Base-by-base conservation (phyloP, 92 coral and sea anemone species). In the Palythoa grandis region DNA sequence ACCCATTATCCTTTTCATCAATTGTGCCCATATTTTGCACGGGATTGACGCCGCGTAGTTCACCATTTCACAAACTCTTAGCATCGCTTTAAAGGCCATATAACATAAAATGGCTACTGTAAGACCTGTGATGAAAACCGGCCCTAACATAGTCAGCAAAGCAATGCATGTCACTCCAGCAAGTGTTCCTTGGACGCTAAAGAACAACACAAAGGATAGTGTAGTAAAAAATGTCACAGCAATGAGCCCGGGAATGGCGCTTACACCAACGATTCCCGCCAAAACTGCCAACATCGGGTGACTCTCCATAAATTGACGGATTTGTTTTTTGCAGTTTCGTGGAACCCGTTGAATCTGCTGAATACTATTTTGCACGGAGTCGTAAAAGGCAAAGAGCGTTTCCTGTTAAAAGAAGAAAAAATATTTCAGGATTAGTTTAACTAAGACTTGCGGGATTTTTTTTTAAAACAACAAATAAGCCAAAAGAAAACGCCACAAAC, bases 161-260 rank as follows among this genome's bases (percentile, higher is more conserved):
- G 65, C n/a, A 58, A 58, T 58, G 65, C 65, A 58, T n/a, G 65
- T 58, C n/a, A 58, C n/a, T 58, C 65, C 65, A 58, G 65, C 65
- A 16, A 58, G 65, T 5, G 65, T 15, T 15, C 65, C n/a, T 58
- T 58, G 65, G n/a, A 54, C 11, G 60, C 60, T 54, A 54, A 54
- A 54, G 16, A 6, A 54, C 16, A 54, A 13, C 16, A 8, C 60
- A 11, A 54, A 4, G 60, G 60, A 54, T 1, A 54, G 3, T 13
- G 16, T 11, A 54, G 60, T 11, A 3, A 54, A 54, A 54, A 17
- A 11, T 54, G 12, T 17, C 3, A 54, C 2, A 11, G 60, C 12
- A 54, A 54, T 17, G 15, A 54, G 60, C 2, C 15, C 60, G 60
- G 60, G 60, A 54, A 8, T 17, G 3, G 60, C 5, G 60, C 60